Evolutionary conservation across 1,140 invertebrate genomes (phyloP).

Genomic region (Halesus radiatus): DNA sequence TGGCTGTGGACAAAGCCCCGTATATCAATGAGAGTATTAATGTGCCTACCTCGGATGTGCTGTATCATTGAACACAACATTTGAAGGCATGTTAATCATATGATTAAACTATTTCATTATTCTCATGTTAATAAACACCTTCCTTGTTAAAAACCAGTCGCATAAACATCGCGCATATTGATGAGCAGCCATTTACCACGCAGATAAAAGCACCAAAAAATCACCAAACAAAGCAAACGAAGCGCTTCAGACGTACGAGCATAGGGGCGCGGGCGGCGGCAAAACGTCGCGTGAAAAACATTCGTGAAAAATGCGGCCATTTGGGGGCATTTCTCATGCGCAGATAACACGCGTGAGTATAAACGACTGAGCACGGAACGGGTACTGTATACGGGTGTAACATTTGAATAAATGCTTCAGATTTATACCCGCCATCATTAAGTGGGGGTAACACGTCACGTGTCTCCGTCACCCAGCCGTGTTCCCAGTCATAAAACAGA

Average conservation of each 20-base stretch:
- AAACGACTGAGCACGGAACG: neutral
- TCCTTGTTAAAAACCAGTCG: too few relatives aligned
- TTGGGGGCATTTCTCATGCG: slow-evolving; percentile 23
- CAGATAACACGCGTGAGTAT: slow-evolving; percentile 30
- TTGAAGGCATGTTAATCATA: too few relatives aligned
- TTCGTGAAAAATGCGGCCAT: slow-evolving; percentile 27
- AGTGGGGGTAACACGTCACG: slow-evolving; percentile 33
- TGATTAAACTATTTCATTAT: too few relatives aligned
- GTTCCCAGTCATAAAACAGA: slow-evolving; percentile 26
- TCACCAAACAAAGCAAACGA: slow-evolving; percentile 5
- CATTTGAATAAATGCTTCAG: slow-evolving; percentile 39
- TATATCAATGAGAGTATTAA: too few relatives aligned
- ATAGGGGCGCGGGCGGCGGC: neutral
- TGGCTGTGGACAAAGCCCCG: too few relatives aligned
- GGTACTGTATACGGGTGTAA: neutral
- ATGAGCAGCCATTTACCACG: too few relatives aligned
- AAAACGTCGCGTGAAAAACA: slow-evolving; percentile 16
- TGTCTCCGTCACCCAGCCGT: slow-evolving; percentile 1
- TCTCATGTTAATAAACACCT: too few relatives aligned
- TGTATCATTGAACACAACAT: too few relatives aligned
- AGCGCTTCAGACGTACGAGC: neutral
- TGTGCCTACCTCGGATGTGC: too few relatives aligned
- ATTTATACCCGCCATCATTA: slow-evolving; percentile 36
- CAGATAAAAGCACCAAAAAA: slow-evolving; percentile 6
- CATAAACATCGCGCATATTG: too few relatives aligned